Evolutionary conservation across 1,140 invertebrate species (phyloP), one percentile per base, ranked within the genome.

Genomic region (Tetraneura akinire): DNA sequence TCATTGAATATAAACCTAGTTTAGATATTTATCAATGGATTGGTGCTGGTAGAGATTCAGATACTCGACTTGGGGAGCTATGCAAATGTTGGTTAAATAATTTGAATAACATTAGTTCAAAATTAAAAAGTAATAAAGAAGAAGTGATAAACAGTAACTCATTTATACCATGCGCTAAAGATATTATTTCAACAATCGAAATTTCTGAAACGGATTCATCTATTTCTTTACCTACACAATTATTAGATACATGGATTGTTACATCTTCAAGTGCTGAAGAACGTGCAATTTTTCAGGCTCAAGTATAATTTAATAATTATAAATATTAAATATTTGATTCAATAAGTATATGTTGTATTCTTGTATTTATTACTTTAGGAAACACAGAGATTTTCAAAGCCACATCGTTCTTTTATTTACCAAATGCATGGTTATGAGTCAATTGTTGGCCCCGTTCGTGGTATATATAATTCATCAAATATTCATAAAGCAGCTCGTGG

Each of bases 1-100:
- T 95, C 83, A 88, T 98, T 76, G 95, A 97, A 85, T 96, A 93
- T 85, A 96, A 97, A 85, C 90, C 88, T 64, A 84, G 87, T 81
- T 82, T 89, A 80, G 86, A 91, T 84, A 89, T 91, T 80, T 98
- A 96, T 86, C 94, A 96, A 82, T 98, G 96, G 96, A 98, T 97
- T 78, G 96, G 95, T 1, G 94, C 94, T n/a, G 95, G 96, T 0
- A 88, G 96, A 42, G 96, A 98, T 85, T 92, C 93, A 1, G 96
- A 98, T 87, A 89, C 90, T 14, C 89, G 94, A 47, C 86, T 98
- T 4, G 85, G 89, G 6, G 86, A 90, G 9, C 85, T 97, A 23
- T 96, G 92, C 84, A 88, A 90, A 68, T 89, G 90, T 81, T 96
- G 94, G 94, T 83, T 78, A 45, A 37, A 60, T 45, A 78, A 78